phyloP scores from a whole-genome alignment of 2,113 vertebrate genomes.

The Galeopterus variegatus region DNA sequence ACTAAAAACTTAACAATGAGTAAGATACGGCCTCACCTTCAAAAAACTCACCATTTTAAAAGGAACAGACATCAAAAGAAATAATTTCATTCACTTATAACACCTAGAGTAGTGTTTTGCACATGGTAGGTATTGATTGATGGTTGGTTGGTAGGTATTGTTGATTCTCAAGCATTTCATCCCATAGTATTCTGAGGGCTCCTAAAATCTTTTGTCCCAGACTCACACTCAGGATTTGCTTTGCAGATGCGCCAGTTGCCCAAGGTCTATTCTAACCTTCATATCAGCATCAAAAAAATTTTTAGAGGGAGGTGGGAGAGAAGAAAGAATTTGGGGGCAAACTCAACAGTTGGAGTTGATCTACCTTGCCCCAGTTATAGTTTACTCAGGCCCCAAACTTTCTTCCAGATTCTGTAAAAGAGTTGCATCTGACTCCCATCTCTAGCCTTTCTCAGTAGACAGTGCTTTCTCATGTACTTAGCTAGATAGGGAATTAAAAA shows the following conservation, averaged over 20 bases:
- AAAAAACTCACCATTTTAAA: slow-evolving; percentile 30
- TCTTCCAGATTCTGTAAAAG: background rate
- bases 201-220: background rate
- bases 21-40: background rate
- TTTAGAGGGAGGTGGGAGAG: background rate
- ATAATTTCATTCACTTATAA: background rate
- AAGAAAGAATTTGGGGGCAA: background rate
- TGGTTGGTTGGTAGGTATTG: background rate
- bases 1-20: background rate
- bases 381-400: background rate
- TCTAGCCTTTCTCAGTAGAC: background rate
- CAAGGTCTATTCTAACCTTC: background rate
- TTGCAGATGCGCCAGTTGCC: background rate
- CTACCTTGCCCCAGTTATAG: background rate
- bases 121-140: background rate
- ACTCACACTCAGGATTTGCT: background rate
- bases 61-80: background rate
- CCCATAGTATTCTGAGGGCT: background rate
- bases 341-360: background rate
- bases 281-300: background rate
- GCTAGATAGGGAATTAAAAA: background rate
- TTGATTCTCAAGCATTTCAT: background rate
- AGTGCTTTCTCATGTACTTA: background rate
- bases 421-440: background rate
- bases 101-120: background rate